A percentile compares a stretch with the other conserved stretches of the same genome.
Conservation (phyloP, 2,113 vertebrate genomes). For the Notarius lentiginosus region DNA sequence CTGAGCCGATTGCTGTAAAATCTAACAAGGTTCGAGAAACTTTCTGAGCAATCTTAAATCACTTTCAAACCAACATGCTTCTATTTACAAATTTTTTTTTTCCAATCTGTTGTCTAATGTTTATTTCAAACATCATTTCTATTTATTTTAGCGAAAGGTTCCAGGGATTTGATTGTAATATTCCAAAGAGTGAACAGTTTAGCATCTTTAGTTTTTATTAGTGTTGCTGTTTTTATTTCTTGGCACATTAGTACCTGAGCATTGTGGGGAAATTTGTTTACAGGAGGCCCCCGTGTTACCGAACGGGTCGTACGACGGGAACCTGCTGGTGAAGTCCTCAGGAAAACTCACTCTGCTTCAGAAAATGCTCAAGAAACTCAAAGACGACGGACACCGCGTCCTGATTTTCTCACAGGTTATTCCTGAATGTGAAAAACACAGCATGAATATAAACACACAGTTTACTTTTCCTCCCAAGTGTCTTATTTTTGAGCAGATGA, state of each 20-base stretch:
- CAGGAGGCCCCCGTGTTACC: slow-evolving; percentile 93
- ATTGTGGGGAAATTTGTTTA: not conserved
- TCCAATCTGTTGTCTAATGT: not conserved
- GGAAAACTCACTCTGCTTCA: slow-evolving; percentile 96
- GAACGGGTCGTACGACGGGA: slow-evolving; percentile 96
- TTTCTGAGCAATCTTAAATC: not conserved
- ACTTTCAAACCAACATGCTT: not conserved
- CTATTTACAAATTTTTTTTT: not conserved
- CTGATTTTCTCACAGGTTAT: slow-evolving; percentile 97
- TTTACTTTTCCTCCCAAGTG: slow-evolving; percentile 9
- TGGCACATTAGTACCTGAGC: not conserved
- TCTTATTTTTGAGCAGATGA: slow-evolving; percentile 20
- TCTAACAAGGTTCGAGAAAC: not conserved
- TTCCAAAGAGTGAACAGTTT: not conserved
- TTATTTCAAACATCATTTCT: not conserved
- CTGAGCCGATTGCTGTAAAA: not conserved
- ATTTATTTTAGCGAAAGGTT: not conserved
- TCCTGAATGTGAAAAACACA: not conserved
- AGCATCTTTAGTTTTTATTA: not conserved
- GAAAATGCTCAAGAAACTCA: slow-evolving; percentile 95
- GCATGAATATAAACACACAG: slow-evolving; percentile 12
- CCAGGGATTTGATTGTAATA: not conserved
- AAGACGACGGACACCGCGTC: slow-evolving; percentile 91
- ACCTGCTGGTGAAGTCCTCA: slow-evolving; percentile 91
- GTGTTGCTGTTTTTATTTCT: not conserved